Conservation (phyloP, 2,113 vertebrate species). For the Elachura formosa region DNA sequence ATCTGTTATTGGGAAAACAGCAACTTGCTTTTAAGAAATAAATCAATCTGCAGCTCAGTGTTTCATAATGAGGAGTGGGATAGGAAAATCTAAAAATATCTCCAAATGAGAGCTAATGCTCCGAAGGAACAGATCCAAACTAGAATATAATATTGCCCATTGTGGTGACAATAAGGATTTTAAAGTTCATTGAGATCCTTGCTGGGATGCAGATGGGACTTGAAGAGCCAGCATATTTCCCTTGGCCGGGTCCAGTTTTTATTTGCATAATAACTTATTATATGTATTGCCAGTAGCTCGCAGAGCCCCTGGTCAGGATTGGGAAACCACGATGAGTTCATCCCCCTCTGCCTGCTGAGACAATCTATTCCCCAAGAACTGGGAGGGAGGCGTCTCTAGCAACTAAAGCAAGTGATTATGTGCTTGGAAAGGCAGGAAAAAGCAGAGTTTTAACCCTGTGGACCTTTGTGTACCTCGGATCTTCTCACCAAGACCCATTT, state of each 20-base stretch:
- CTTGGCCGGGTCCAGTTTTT: conserved; percentile 38
- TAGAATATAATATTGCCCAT: conserved; percentile 46
- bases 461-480: not conserved
- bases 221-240: conserved; percentile 34
- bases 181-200: conserved; percentile 53
- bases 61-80: conserved; percentile 55
- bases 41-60: conserved; percentile 62
- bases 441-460: not conserved
- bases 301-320: conserved; percentile 23
- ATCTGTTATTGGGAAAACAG: conserved; percentile 68
- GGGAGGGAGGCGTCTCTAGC: conserved; percentile 2
- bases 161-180: conserved; percentile 57
- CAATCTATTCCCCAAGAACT: not conserved
- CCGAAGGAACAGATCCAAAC: conserved; percentile 48
- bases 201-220: conserved; percentile 50
- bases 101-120: conserved; percentile 42
- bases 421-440: not conserved
- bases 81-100: conserved; percentile 61
- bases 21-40: conserved; percentile 70
- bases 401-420: not conserved
- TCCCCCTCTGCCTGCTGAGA: conserved; percentile 12
- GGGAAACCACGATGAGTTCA: conserved; percentile 56
- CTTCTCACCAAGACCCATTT: accelerated
- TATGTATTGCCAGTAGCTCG: conserved; percentile 57
- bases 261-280: conserved; percentile 58